Base-by-base conservation (phyloP, 1,140 invertebrate species). In the Drosophila kanapiae region DNA sequence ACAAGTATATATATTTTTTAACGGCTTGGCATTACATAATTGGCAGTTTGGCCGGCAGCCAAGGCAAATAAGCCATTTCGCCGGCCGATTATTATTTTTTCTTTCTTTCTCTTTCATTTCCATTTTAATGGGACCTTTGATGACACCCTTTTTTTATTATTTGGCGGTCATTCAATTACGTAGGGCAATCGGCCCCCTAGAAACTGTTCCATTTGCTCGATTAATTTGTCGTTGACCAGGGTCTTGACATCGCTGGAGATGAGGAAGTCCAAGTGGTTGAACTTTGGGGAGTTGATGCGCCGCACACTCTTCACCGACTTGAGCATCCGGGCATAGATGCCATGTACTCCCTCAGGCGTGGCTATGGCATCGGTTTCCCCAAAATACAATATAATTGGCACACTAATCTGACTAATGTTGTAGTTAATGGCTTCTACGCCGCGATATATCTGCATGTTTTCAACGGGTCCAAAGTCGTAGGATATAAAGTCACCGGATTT, bases 351-450 rank as follows among this genome's bases (percentile, higher is more conserved):
- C 3, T 80, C 76, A 7, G 94, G 93, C 58, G 94, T 93, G 16
- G 94, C 95, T 8, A 97, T 88, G 58, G 94, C 96, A 91, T 98
- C 97, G 61, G 95, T 96, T 47, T 95, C 94, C 6, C 95, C 95
- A 78, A 95, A 97, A 91, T 96, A 96, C 6, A 97, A 83, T 37
- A 95, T 94, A 0, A 96, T 94, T 1, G 96, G 95, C 1, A 95
- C 93, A 1, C 84, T 94, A 2, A 96, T 93, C 27, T 94, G 94
- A 4, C 82, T 90, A 0, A 96, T 69, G 78, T 95, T 86, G 79
- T 96, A 96, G 2, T 78, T 59, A 6, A 94, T 93, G 5, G 95
- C 94, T 23, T 78, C 93, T 0, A 87, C 38, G 37, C 81, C 83
- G 0, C 92, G 92, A 74, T 95, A 95, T 0, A 83, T 62, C 14